Evolutionary conservation across 2,888 invertebrate species (phyloP).

Genomic region (Trachelus stipa): DNA sequence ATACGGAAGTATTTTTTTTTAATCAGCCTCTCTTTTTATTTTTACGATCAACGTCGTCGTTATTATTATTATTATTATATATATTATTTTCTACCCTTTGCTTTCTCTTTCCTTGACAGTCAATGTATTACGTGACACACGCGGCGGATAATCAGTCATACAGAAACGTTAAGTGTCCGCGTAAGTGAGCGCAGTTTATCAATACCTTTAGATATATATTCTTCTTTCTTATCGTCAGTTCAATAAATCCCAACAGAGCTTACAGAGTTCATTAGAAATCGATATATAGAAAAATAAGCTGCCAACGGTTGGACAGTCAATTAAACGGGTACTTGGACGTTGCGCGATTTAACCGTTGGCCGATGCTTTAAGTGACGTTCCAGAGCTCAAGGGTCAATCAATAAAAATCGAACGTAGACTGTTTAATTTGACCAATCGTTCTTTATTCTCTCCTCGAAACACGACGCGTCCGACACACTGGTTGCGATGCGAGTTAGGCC

Average conservation of each 20-base stretch:
- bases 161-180: neutral
- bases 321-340: neutral
- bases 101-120: neutral
- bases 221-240: neutral
- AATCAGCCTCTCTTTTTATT: neutral
- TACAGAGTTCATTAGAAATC: neutral
- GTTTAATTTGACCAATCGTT: neutral
- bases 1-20: neutral
- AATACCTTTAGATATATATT: neutral
- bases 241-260: neutral
- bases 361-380: neutral
- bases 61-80: neutral
- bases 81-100: neutral
- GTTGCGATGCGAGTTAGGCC: neutral
- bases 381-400: neutral
- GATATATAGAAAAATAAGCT: neutral
- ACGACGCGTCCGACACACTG: slow-evolving; percentile 6
- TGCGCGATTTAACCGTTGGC: neutral
- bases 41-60: neutral
- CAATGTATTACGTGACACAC: neutral
- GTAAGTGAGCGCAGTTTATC: neutral
- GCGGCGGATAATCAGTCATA: neutral
- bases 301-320: neutral
- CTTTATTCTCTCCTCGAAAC: slow-evolving; percentile 1
- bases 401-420: neutral